Evolutionary conservation across 2,888 invertebrate genomes (phyloP).

Genomic region (Dichetophora obliterata): DNA sequence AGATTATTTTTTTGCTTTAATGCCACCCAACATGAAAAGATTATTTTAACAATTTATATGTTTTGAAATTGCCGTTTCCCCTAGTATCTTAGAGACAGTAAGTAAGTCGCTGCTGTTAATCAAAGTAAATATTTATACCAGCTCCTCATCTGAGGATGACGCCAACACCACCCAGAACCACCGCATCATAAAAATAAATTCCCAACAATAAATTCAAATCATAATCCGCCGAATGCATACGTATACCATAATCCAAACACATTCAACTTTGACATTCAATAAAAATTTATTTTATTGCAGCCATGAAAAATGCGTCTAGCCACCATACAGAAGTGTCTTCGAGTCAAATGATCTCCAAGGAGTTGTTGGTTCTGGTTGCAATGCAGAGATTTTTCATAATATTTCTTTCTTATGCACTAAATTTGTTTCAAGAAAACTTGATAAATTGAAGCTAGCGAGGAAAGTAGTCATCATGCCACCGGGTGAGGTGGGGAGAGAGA

Average conservation of each 20-base stretch:
- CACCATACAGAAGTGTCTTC: conserved; percentile 26
- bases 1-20: too few species aligned
- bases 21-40: background rate
- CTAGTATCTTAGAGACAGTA: background rate
- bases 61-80: background rate
- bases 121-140: conserved; percentile 32
- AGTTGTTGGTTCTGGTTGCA: background rate
- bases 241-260: conserved; percentile 16
- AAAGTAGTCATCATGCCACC: background rate
- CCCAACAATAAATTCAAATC: conserved; percentile 19
- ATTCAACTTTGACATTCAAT: conserved; percentile 48
- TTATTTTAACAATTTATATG: background rate
- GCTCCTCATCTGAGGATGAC: background rate
- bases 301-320: conserved; percentile 63
- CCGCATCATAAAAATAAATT: conserved; percentile 20
- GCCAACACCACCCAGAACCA: background rate
- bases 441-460: conserved; percentile 3
- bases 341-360: background rate
- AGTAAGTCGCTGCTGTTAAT: background rate
- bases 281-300: conserved; percentile 46
- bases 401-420: background rate
- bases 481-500: background rate
- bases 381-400: background rate
- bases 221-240: background rate
- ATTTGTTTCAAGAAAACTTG: background rate